Percentiles rank a stretch among this genome's conserved stretches.
Evolutionary conservation across 2,888 invertebrate species (phyloP).

Genomic region (Tetramorium bicarinatum): DNA sequence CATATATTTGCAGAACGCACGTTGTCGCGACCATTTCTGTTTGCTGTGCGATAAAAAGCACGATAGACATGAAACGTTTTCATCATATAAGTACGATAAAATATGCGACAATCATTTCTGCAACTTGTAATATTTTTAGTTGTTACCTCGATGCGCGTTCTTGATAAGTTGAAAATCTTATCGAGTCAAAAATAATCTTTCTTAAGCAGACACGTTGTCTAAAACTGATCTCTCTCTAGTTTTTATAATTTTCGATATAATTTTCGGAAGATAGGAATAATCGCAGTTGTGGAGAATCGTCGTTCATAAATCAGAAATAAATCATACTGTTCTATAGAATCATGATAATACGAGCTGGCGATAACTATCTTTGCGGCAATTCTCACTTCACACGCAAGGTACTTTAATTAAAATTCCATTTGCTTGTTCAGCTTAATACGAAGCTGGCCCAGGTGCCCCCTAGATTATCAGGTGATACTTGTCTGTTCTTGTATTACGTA

Average conservation of each 20-base stretch:
- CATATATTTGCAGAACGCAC: not conserved
- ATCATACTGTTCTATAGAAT: constrained; percentile 41
- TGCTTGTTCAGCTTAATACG: constrained; percentile 40
- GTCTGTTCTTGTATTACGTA: not conserved
- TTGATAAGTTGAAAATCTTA: not conserved
- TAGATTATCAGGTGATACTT: constrained; percentile 8
- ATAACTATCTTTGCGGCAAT: constrained; percentile 43
- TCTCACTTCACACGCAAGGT: constrained; percentile 51
- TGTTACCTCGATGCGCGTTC: not conserved
- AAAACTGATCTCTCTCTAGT: not conserved
- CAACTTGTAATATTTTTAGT: not conserved
- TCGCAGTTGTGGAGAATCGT: constrained; percentile 7
- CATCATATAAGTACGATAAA: not conserved
- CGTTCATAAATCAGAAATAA: constrained; percentile 42
- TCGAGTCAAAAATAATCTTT: not conserved
- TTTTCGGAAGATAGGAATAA: constrained; percentile 19
- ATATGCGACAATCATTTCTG: not conserved
- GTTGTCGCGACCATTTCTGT: constrained; percentile 3
- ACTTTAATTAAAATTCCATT: constrained; percentile 59
- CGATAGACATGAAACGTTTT: not conserved
- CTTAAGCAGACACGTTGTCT: no score
- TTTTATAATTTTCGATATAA: not conserved
- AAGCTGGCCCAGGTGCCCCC: not conserved
- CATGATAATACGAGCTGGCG: constrained; percentile 37
- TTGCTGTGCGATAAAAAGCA: constrained; percentile 27